phyloP scores from a whole-genome alignment of 2,797 vertebrate species.

The Eidolon dupreanum region DNA sequence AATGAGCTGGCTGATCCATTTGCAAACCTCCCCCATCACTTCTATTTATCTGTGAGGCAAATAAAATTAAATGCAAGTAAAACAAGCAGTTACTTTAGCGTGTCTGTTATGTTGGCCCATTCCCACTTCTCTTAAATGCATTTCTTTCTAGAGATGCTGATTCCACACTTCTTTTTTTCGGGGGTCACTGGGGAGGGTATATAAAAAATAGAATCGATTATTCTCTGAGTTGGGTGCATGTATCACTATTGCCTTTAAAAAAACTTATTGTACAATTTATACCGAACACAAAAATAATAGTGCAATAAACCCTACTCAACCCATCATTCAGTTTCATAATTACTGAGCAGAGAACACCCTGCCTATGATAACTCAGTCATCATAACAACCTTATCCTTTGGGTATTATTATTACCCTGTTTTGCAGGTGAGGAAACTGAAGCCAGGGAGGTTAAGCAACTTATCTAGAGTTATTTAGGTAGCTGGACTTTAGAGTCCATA shows the following conservation, averaged over 20 bases:
- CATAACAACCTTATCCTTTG: neutral
- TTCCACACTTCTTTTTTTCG: neutral
- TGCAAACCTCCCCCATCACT: neutral
- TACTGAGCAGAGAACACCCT: neutral
- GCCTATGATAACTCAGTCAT: neutral
- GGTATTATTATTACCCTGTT: neutral
- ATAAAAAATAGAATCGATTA: neutral
- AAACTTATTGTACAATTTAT: neutral
- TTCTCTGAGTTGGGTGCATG: neutral
- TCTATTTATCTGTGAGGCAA: neutral
- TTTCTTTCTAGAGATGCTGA: neutral
- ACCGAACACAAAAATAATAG: neutral
- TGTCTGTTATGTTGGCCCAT: neutral
- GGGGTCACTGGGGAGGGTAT: too few species aligned
- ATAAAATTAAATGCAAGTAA: neutral
- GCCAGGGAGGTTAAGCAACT: neutral
- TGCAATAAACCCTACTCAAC: neutral
- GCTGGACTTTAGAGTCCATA: neutral
- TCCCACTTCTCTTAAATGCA: neutral
- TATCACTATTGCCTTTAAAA: neutral
- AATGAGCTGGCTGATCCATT: neutral
- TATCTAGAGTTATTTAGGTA: neutral
- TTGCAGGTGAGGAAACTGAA: conserved; percentile 18
- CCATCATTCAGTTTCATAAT: neutral
- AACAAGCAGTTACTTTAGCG: neutral